Evolutionary conservation across 1,140 invertebrate genomes (phyloP), one percentile per base, ranked within the genome.

Genomic region (Littorina saxatilis): DNA sequence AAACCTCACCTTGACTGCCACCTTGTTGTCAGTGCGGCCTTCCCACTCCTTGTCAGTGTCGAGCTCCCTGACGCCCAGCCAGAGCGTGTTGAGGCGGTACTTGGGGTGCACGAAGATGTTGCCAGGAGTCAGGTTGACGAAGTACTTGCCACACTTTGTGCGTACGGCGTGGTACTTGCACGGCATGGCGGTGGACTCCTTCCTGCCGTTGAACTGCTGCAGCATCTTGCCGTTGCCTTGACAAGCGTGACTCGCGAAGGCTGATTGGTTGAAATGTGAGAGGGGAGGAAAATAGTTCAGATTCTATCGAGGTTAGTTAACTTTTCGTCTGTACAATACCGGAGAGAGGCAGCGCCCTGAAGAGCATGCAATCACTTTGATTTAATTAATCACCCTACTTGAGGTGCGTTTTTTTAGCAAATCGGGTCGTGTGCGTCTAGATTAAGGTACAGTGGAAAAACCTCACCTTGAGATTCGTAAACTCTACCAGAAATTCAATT

Each of bases 111-210:
- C 11, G 35, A 20, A 72, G 35, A 3, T 3, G 7, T 72, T 39
- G 68, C 68, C 68, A 20, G 68, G 68, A 13, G 68, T 40, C 37
- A 72, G 23, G 37, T 0, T 72, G 3, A 72, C 20, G 20, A 39
- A 9, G 68, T 72, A 72, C 2, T 39, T 7, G 9, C 68, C 68
- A 37, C 68, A 72, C n/a, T 40, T 20, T 37, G 39, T 35, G 2
- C 40, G 35, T 32, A 68, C 63, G 63, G 63, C 63, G 63, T 68
- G 29, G 63, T 35, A 68, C 63, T 32, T 68, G 63, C 63, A 68
- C 32, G 63, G 32, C 63, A 68, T 68, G 63, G 27, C 4, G 29
- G 37, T 9, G 32, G 5, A 13, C 58, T 61, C 58, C 15, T 5
- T 32, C 0, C 9, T 5, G 32, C 32, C 63, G n/a, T 35, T 15